Base-by-base conservation (phyloP, 92 coral and sea anemone genomes). In the Phenganax marumi region DNA sequence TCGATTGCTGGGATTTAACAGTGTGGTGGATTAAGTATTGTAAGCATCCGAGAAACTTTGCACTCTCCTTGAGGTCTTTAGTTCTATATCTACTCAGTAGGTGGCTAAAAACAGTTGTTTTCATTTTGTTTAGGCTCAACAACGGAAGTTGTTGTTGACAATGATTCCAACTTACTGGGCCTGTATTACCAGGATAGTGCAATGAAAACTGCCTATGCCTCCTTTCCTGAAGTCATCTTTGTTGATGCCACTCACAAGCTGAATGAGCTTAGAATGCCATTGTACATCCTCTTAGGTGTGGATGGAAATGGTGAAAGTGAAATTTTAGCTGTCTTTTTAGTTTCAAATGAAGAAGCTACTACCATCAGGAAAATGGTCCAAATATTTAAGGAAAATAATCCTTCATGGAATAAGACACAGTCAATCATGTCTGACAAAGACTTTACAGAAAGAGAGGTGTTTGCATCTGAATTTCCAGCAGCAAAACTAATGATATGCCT, bases 351-450 rank as follows among this genome's bases (percentile, higher is more conserved):
- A 23, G 56, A 72, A 48, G 56, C 16, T 11, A 12, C 77, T 8
- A 72, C 77, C 23, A 72, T 72, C 12, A n/a, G 21, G 21, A 72
- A 48, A 72, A 72, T 72, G 77, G 77, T 72, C 6, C 56, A 72
- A 48, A 48, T 72, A 48, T 72, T 72, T 50, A 43, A 72, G 22
- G 56, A 72, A 12, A 9, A 72, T 48, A 72, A 48, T 46, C 56
- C 77, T 46, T 8, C 55, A 11, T 50, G 77, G 77, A 8, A 10
- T 22, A 19, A 72, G n/a, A 72, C 77, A 19, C 8, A 46, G 23
- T 46, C 77, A 14, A 19, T 72, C n/a, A 72, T 72, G 77, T 46
- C 77, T 5, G 56, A 72, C 56, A 72, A 72, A 48, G 77, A 72
- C 23, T 72, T 72, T 50, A 48, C 7, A 8, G 56, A 72, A 19